Conservation (phyloP, 92 coral and sea anemone genomes). For the Phenganax marumi region DNA sequence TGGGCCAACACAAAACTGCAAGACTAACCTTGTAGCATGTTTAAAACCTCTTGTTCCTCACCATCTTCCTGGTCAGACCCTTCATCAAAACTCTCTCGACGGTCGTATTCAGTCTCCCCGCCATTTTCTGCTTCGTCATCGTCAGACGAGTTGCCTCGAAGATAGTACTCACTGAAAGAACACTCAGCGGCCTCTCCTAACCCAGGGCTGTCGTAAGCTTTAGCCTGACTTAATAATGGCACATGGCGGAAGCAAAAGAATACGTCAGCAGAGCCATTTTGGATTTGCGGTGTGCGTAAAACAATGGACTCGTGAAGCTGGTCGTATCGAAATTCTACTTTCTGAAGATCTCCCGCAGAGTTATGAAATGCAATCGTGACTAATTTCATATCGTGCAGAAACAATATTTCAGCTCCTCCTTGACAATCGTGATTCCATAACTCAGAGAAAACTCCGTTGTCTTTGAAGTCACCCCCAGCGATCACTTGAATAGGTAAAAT, state of each 20-base stretch:
- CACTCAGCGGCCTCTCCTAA: conserved; percentile 60
- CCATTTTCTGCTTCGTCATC: conserved; percentile 23
- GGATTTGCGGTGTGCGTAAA: not conserved
- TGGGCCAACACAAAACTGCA: not conserved
- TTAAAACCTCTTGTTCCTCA: not conserved
- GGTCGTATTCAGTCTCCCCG: conserved; percentile 18
- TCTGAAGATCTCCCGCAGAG: conserved; percentile 30
- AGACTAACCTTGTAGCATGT: not conserved
- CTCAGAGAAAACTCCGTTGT: conserved; percentile 57
- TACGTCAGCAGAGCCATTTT: conserved; percentile 10
- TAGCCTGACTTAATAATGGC: conserved; percentile 5
- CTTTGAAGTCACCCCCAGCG: conserved; percentile 73
- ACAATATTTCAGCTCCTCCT: conserved; percentile 59
- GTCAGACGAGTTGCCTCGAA: conserved; percentile 6
- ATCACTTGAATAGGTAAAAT: conserved; percentile 64
- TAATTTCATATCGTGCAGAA: conserved; percentile 79
- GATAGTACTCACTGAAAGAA: conserved; percentile 47
- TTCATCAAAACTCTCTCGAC: conserved; percentile 2
- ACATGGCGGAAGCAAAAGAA: conserved; percentile 27
- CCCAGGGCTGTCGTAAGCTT: not conserved
- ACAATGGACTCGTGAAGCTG: conserved; percentile 64
- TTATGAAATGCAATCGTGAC: conserved; percentile 60
- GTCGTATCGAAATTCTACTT: conserved; percentile 70
- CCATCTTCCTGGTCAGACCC: not conserved
- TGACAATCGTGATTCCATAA: conserved; percentile 70